phyloP scores from a whole-genome alignment of 2,888 invertebrate species.

The Luffia ferchaultella region DNA sequence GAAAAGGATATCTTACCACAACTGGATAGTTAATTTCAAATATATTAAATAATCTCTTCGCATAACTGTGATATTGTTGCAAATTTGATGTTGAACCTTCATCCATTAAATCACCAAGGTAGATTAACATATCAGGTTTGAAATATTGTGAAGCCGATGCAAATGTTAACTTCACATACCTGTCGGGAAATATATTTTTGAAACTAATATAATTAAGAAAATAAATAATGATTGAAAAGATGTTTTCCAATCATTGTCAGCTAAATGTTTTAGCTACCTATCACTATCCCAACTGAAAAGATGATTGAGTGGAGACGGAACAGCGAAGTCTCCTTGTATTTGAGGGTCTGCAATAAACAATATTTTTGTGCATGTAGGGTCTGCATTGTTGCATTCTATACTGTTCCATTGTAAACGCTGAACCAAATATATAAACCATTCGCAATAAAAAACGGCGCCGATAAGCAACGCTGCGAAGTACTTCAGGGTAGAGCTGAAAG shows the following conservation, averaged over 20 bases:
- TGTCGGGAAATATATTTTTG: constrained; percentile 27
- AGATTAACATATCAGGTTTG: constrained; percentile 85
- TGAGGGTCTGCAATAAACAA: constrained; percentile 91
- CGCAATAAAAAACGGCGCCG: constrained; percentile 54
- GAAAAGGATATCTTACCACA: constrained; percentile 38
- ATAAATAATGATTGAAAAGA: background rate
- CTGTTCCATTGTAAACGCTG: constrained; percentile 47
- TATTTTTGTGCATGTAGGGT: constrained; percentile 67
- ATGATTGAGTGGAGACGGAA: constrained; percentile 71
- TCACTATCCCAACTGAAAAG: constrained; percentile 89
- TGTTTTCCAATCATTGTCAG: background rate
- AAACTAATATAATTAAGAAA: background rate
- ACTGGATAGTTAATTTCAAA: constrained; percentile 36
- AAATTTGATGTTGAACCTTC: constrained; percentile 85
- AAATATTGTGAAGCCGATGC: constrained; percentile 72
- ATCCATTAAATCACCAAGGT: constrained; percentile 94
- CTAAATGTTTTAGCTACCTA: constrained; percentile 61
- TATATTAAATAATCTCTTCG: constrained; percentile 70
- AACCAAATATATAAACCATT: constrained; percentile 58
- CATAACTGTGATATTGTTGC: constrained; percentile 77
- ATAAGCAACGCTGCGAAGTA: constrained; percentile 30
- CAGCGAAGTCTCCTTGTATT: constrained; percentile 83
- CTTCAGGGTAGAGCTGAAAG: constrained; percentile 37
- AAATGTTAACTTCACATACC: constrained; percentile 85
- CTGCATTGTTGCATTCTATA: constrained; percentile 46